These are phyloP conservation scores for Camelus bactrianus DNA, from an alignment of 2,113 vertebrate genomes.

Conservation along the genomic window DNA sequence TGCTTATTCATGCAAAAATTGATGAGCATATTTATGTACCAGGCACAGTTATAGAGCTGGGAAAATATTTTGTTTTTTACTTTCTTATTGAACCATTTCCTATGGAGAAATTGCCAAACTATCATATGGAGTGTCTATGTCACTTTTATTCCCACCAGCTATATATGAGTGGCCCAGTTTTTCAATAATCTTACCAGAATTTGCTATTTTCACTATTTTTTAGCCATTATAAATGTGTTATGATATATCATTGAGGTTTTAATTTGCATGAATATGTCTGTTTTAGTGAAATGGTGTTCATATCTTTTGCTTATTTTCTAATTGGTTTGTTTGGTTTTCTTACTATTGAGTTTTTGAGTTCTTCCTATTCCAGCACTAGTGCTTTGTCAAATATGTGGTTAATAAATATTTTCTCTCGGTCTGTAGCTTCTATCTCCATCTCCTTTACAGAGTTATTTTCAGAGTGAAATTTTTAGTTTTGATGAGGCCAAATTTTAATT, in stretches of 20 bases:
- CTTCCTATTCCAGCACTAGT: neutral
- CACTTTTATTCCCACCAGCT: neutral
- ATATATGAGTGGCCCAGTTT: neutral
- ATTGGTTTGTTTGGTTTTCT: neutral
- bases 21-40: neutral
- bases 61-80: neutral
- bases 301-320: neutral
- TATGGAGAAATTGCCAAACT: neutral
- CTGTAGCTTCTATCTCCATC: neutral
- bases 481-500: neutral
- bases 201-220: neutral
- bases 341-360: neutral
- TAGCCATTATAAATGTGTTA: neutral
- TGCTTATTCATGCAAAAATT: neutral
- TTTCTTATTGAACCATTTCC: neutral
- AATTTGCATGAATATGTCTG: neutral
- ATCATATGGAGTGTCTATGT: neutral
- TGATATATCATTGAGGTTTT: neutral
- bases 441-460: neutral
- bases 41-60: neutral
- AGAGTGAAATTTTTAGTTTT: neutral
- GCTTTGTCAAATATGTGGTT: neutral
- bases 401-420: neutral
- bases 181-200: neutral
- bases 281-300: neutral